Percentiles rank a stretch among this genome's conserved stretches.
These are phyloP conservation scores for Himalopsyche phryganea DNA, from an alignment of 1,140 invertebrate species.

Conservation along the genomic window DNA sequence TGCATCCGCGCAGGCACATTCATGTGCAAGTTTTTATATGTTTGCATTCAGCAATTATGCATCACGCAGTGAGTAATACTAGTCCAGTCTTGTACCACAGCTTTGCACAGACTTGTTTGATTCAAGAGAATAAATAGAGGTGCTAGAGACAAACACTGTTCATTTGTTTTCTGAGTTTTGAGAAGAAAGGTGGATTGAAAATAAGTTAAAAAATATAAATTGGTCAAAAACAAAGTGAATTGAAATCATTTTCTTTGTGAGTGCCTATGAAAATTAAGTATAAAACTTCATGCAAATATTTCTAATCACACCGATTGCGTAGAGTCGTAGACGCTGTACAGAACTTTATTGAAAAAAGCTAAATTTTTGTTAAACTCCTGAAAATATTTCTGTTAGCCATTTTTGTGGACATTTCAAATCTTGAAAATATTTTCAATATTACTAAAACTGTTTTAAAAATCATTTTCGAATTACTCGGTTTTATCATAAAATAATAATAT, in stretches of 20 bases:
- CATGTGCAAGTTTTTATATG: too few relatives aligned
- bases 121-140: neutral
- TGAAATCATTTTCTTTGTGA: too few relatives aligned
- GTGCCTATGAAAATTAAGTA: too few relatives aligned
- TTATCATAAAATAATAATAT: neutral
- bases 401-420: neutral
- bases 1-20: too few relatives aligned
- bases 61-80: too few relatives aligned
- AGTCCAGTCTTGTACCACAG: neutral
- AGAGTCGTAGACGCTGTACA: neutral
- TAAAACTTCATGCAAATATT: neutral
- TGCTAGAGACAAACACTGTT: neutral
- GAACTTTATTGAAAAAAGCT: neutral
- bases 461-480: neutral
- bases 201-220: neutral
- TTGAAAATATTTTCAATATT: neutral
- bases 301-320: neutral
- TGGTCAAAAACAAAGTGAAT: too few relatives aligned
- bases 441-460: neutral
- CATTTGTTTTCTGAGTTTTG: too few relatives aligned
- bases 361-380: neutral
- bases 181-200: neutral
- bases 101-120: neutral
- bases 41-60: too few relatives aligned
- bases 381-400: neutral